These are phyloP conservation scores for Polypterus bichir DNA, from an alignment of 2,113 vertebrate genomes.

Conservation along the genomic window DNA sequence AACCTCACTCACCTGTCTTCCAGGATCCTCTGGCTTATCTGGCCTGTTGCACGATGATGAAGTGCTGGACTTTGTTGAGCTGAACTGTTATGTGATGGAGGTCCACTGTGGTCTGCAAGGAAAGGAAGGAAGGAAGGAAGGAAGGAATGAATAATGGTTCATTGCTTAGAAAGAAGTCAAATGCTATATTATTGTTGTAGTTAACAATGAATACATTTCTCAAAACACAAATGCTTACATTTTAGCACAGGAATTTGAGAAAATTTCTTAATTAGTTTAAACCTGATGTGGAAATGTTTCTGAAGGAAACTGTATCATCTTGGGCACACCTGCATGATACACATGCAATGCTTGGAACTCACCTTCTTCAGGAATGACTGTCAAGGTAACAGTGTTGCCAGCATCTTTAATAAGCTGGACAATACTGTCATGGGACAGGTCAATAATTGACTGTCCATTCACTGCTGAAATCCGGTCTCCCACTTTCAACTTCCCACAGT, in stretches of 20 bases:
- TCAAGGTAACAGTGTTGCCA: constrained; percentile 75
- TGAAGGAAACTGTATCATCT: too few relatives aligned
- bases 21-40: constrained; percentile 32
- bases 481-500: constrained; percentile 76
- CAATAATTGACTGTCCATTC: constrained; percentile 78
- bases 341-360: constrained; percentile 7
- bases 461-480: constrained; percentile 90
- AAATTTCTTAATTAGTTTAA: too few relatives aligned
- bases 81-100: constrained; percentile 81
- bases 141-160: not conserved
- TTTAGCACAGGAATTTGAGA: too few relatives aligned
- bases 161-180: too few relatives aligned
- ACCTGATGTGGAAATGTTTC: too few relatives aligned
- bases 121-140: constrained; percentile 16
- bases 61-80: constrained; percentile 80
- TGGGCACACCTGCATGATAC: too few relatives aligned
- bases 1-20: constrained; percentile 31
- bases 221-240: too few relatives aligned
- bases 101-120: constrained; percentile 64
- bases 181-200: too few relatives aligned
- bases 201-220: too few relatives aligned
- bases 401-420: constrained; percentile 96
- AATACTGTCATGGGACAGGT: constrained; percentile 85
- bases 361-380: constrained; percentile 88
- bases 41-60: constrained; percentile 67